Base-by-base conservation (phyloP, 37 sponge, comb jelly and placozoan genomes). In the Cliona cf. orientalis region DNA sequence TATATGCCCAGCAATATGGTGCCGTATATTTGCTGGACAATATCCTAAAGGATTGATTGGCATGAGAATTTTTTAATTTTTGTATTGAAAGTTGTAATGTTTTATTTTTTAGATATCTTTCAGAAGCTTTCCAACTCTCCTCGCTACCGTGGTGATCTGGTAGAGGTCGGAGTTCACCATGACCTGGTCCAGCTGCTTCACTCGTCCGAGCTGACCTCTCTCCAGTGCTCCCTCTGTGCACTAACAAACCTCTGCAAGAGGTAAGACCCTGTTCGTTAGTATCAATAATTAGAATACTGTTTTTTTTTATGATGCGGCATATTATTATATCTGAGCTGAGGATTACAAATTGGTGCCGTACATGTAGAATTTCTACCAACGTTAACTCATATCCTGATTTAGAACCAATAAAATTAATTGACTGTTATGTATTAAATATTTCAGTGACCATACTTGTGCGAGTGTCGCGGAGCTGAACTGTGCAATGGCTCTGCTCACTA, bases 171-270 rank as follows among this genome's bases (percentile, higher is more conserved):
- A 0, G 69, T 76, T 0, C 86, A 85, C 44, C 6, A 19, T 0
- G 17, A 25, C 22, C 72, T 76, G 34, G 42, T 77, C 0, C 56
- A 69, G 36, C 62, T 85, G 34, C 71, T 85, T 0, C 71, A 49
- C 33, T 56, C 79, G 21, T 46, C 28, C 57, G 72, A 69, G 49
- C 61, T 70, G 0, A 38, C 36, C 31, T 14, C 74, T 11, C 78
- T 85, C 21, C 86, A 85, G 45, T 78, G 74, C 44, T 74, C 70
- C 21, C 80, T 80, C 43, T 62, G 44, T 73, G 75, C 57, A 19
- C 81, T 87, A 56, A 72, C 73, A 66, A 86, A 86, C 73, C 40
- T 86, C 66, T 46, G 80, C 46, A 80, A 86, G 38, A 72, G n/a
- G 80, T 73, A 72, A 65, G 26, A 33, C 5, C n/a, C n/a, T n/a